These are phyloP conservation scores for Clostera curtula DNA, from an alignment of 2,888 invertebrate genomes.

Conservation along the genomic window DNA sequence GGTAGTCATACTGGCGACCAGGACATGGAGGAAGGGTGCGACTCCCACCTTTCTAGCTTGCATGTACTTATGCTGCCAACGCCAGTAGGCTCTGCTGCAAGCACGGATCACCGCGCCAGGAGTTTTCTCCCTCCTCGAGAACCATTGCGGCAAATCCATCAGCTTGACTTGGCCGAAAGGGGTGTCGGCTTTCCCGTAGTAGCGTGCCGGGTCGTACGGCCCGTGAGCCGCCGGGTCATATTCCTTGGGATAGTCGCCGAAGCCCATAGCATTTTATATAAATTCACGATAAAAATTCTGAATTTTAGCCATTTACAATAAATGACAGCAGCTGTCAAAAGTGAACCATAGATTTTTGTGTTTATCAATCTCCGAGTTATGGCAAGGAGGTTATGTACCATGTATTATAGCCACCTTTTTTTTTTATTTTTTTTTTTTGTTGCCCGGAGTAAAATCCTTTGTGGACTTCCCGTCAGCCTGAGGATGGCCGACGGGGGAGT, in stretches of 20 bases:
- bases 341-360: too few relatives aligned
- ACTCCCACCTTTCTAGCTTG: constrained; percentile 79
- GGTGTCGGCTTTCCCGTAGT: constrained; percentile 86
- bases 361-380: too few relatives aligned
- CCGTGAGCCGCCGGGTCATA: constrained; percentile 89
- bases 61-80: constrained; percentile 86
- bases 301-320: too few relatives aligned
- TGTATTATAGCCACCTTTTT: too few relatives aligned
- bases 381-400: too few relatives aligned
- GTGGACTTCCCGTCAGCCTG: too few relatives aligned
- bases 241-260: constrained; percentile 87
- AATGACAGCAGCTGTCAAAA: too few relatives aligned
- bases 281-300: too few relatives aligned
- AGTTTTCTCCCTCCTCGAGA: constrained; percentile 8
- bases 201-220: constrained; percentile 88
- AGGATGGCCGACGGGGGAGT: too few relatives aligned
- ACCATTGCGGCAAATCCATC: constrained; percentile 2
- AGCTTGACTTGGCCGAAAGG: constrained; percentile 11
- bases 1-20: constrained; percentile 73
- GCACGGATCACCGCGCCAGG: constrained; percentile 7
- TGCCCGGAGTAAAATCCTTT: too few relatives aligned
- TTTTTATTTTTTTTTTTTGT: too few relatives aligned
- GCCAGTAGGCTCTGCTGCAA: constrained; percentile 71
- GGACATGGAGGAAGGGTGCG: constrained; percentile 80
- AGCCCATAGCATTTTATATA: constrained; percentile 62